A percentile compares a stretch with the other conserved stretches of the same genome.
These are phyloP conservation scores for Premnoplex brunnescens DNA, from an alignment of 2,797 vertebrate genomes.

Conservation along the genomic window DNA sequence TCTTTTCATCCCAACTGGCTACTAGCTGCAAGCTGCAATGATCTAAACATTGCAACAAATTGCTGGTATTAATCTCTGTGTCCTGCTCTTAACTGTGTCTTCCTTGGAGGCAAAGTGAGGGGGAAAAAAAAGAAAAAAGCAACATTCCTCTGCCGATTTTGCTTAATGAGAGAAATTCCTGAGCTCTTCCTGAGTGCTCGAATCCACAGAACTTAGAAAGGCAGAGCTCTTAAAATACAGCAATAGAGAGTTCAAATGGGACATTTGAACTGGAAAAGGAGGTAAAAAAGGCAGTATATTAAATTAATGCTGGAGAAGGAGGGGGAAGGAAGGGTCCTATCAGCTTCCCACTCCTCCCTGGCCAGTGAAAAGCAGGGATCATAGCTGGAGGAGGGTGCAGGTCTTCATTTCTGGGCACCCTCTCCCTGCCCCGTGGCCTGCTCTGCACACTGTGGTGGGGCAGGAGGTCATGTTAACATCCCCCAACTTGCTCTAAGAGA, in stretches of 20 bases:
- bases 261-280: background rate
- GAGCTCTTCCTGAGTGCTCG: background rate
- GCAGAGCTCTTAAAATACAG: background rate
- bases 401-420: background rate
- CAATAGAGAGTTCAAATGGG: background rate
- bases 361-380: background rate
- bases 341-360: background rate
- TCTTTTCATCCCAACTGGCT: constrained; percentile 39
- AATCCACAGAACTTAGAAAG: background rate
- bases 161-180: background rate
- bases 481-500: background rate
- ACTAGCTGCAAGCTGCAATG: background rate
- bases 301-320: background rate
- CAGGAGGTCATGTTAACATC: background rate
- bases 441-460: fast-evolving
- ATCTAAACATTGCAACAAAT: constrained; percentile 48
- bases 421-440: background rate
- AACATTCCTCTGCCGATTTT: background rate
- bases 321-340: background rate
- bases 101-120: constrained; percentile 17
- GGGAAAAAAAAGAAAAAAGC: no score
- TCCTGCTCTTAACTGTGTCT: constrained; percentile 16
- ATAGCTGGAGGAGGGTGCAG: background rate
- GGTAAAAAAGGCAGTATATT: background rate
- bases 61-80: constrained; percentile 50